Evolutionary conservation across 2,113 vertebrate genomes (phyloP), one percentile per base, ranked within the genome.

Genomic region (Macheiramphus alcinus): DNA sequence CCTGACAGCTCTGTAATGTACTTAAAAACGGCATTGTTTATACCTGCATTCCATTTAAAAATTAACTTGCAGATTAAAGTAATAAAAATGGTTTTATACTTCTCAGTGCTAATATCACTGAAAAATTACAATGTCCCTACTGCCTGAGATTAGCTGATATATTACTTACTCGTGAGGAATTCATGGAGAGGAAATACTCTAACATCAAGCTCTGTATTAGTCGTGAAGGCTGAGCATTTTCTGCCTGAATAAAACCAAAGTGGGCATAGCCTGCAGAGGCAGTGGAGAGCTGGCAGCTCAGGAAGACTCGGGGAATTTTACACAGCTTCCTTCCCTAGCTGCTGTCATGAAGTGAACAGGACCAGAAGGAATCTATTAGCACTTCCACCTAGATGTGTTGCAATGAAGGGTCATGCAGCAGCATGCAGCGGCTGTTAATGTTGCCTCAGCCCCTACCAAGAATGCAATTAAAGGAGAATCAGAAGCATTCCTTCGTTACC

Each of bases 331-430:
- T 87, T 38, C 62, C 55, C 58, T 50, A 10, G 8, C 63, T 16
- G 78, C 68, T 84, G 81, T 40, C 86, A 84, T 16, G 40, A 68
- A 74, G 61, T 3, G 80, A 84, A 61, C 67, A 52, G 85, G 84
- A 95, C 72, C 88, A 92, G 92, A 81, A 95, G 94, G 94, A 89
- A 94, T 94, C 80, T 78, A 58, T 86, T 82, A 85, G 59, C 92
- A 53, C 92, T 95, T 92, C 92, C 94, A 89, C 81, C 80, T 91
- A 62, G 80, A 68, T 76, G 88, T 86, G 94, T 92, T 92, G 94
- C 92, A 89, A 94, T 3, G 10, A 52, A 68, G 80, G 88, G 80
- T 95, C 92, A 89, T 94, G 88, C 92, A 95, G 85, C 88, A 94
- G 93, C 95, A 90, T 9, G 90, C 93, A 94, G 93, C 11, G 27